phyloP scores from a whole-genome alignment of 2,797 vertebrate species.

The Phoxinus dragarum region DNA sequence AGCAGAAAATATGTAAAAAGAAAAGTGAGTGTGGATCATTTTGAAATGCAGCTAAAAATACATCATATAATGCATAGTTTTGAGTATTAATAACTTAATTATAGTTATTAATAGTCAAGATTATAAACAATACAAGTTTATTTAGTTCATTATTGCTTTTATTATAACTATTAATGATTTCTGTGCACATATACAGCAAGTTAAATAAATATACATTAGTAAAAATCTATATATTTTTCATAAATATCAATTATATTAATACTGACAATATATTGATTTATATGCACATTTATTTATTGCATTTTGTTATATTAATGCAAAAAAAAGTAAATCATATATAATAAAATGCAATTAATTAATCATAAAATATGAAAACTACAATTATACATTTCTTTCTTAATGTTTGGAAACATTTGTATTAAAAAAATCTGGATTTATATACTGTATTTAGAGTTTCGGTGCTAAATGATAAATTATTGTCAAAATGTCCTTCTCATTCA shows the following conservation, averaged over 20 bases:
- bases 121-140: background rate
- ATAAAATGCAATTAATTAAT: background rate
- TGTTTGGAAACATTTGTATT: background rate
- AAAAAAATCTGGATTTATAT: background rate
- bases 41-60: slow-evolving; percentile 5
- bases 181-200: background rate
- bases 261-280: background rate
- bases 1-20: background rate
- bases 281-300: background rate
- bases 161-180: background rate
- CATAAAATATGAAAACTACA: background rate
- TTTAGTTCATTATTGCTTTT: background rate
- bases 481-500: background rate
- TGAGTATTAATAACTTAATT: background rate
- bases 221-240: rapidly evolving
- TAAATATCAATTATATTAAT: background rate
- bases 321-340: background rate
- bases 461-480: background rate
- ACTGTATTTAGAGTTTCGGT: background rate
- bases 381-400: background rate
- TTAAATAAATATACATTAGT: background rate
- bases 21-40: background rate
- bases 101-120: too few relatives aligned
- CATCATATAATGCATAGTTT: background rate
- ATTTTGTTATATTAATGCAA: background rate